Evolutionary conservation across 2,888 invertebrate genomes (phyloP), one percentile per base, ranked within the genome.

Genomic region (Phymatocera aterrima): DNA sequence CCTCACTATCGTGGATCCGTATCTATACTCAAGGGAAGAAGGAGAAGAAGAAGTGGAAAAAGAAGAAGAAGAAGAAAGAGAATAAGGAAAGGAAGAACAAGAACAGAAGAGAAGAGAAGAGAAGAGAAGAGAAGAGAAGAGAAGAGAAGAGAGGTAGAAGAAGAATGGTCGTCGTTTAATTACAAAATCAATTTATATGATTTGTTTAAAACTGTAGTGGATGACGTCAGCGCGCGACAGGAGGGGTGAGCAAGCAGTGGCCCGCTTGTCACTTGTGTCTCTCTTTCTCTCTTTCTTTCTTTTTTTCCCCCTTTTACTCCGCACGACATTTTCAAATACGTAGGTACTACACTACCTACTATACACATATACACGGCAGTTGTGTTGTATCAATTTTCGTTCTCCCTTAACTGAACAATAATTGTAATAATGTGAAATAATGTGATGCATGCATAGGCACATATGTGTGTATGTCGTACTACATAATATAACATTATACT

Each of bases 251-350:
- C 88, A 83, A 91, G 91, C 75, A 81, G 90, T 87, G 51, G 88
- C 84, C 79, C 90, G 89, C 80, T 79, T 61, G 78, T 79, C 64
- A 68, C 48, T 79, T 72, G 82, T 81, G 82, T 83, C 80, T 85
- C 84, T 92, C 92, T 92, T 84, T 90, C 89, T 77, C 92, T 92
- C 83, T 92, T 92, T 81, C 91, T 91, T 83, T 92, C 92, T 64
- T 92, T 90, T 82, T 92, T 91, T 1, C 91, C 92, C 90, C 64
- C 92, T 92, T 80, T 92, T 92, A 64, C 80, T 90, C 89, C 24
- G 92, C 92, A 78, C 90, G 31, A 51, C 34, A 31, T 18, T 51
- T 72, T 51, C 8, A 40, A 51, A 72, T 48, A 65, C 54, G 21
- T 37, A n/a, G n/a, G n/a, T n/a, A n/a, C n/a, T n/a, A n/a, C n/a